These are phyloP conservation scores for Melanotaenia trifasciata DNA, from an alignment of 2,797 vertebrate genomes.

Conservation along the genomic window DNA sequence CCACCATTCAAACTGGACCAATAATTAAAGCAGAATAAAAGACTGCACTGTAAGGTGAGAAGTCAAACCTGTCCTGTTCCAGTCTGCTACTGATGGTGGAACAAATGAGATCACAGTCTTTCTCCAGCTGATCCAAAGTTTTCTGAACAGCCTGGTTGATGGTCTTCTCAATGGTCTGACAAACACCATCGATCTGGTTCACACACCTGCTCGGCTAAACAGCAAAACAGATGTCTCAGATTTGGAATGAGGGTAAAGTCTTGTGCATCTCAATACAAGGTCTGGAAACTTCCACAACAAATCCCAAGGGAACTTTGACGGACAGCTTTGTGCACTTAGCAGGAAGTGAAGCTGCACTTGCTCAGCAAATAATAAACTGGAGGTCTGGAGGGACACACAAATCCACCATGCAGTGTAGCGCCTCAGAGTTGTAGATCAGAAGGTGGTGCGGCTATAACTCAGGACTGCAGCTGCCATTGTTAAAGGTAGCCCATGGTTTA, in stretches of 20 bases:
- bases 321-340: slow-evolving; percentile 43
- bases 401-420: slow-evolving; percentile 34
- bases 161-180: slow-evolving; percentile 86
- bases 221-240: slow-evolving; percentile 11
- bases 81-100: slow-evolving; percentile 78
- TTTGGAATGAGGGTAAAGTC: neutral
- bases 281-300: slow-evolving; percentile 24
- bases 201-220: slow-evolving; percentile 83
- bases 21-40: neutral
- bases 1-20: neutral
- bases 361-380: slow-evolving; percentile 55
- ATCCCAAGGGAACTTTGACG: slow-evolving; percentile 40
- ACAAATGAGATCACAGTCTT: slow-evolving; percentile 83
- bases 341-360: slow-evolving; percentile 40
- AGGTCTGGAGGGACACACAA: slow-evolving; percentile 42
- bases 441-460: slow-evolving; percentile 55
- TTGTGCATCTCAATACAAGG: neutral
- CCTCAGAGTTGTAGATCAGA: slow-evolving; percentile 59
- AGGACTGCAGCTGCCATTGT: slow-evolving; percentile 38
- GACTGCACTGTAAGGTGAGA: neutral
- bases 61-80: slow-evolving; percentile 80
- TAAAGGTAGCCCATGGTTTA: slow-evolving; percentile 56
- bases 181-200: slow-evolving; percentile 86
- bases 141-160: slow-evolving; percentile 88
- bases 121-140: slow-evolving; percentile 86